Evolutionary conservation across 1,140 invertebrate genomes (phyloP).

Genomic region (Leptinotarsa lineolata): DNA sequence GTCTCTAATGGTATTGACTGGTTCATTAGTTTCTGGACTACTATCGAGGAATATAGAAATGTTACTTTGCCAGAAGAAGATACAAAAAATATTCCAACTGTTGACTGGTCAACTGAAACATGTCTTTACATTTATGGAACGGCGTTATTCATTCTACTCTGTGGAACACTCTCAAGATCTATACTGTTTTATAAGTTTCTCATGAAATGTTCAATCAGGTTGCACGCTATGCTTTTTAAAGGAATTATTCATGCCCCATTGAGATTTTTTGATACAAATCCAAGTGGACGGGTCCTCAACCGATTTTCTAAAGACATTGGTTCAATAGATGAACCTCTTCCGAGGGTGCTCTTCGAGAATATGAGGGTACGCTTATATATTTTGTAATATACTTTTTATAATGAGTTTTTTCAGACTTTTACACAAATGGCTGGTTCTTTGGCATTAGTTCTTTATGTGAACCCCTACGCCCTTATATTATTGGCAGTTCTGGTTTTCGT

Average conservation of each 20-base stretch:
- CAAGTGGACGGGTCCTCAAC: slow-evolving; percentile 62
- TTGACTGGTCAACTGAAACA: slow-evolving; percentile 42
- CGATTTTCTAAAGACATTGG: slow-evolving; percentile 59
- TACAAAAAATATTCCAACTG: slow-evolving; percentile 10
- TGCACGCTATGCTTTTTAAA: slow-evolving; percentile 72
- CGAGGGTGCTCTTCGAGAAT: slow-evolving; percentile 68
- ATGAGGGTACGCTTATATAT: slow-evolving; percentile 54
- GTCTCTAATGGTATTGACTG: slow-evolving; percentile 73
- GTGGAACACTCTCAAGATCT: slow-evolving; percentile 58
- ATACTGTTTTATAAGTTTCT: slow-evolving; percentile 67
- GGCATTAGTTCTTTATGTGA: slow-evolving; percentile 65
- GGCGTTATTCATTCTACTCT: slow-evolving; percentile 57
- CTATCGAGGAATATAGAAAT: slow-evolving; percentile 42
- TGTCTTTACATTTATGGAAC: slow-evolving; percentile 60
- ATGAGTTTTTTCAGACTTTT: slow-evolving; percentile 56
- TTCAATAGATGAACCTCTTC: slow-evolving; percentile 68
- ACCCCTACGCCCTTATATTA: slow-evolving; percentile 65
- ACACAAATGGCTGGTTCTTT: slow-evolving; percentile 58
- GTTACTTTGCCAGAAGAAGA: not conserved
- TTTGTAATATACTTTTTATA: not conserved
- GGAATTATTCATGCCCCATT: slow-evolving; percentile 66
- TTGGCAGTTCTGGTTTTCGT: slow-evolving; percentile 61
- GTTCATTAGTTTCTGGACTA: slow-evolving; percentile 77
- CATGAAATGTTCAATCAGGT: slow-evolving; percentile 64
- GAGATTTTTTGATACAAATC: slow-evolving; percentile 83